These are phyloP conservation scores for Heliothis virescens DNA, from an alignment of 1,140 invertebrate genomes.

Conservation along the genomic window DNA sequence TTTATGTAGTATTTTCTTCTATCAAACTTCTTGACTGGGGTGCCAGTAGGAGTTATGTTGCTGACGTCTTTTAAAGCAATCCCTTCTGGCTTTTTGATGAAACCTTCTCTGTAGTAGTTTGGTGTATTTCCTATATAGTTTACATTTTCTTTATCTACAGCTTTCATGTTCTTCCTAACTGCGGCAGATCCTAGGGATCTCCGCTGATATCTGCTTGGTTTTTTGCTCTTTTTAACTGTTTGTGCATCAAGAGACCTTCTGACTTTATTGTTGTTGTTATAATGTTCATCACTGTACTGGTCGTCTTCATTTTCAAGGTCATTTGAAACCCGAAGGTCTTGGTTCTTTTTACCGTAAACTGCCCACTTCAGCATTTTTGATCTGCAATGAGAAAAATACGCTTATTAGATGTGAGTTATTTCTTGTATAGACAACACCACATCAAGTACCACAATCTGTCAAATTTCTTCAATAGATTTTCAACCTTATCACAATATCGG, in stretches of 20 bases:
- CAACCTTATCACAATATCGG: too few species aligned
- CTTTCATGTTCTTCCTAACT: slow-evolving; percentile 71
- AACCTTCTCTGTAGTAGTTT: slow-evolving; percentile 81
- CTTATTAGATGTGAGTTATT: not conserved
- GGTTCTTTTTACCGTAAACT: slow-evolving; percentile 82
- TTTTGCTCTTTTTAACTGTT: slow-evolving; percentile 79
- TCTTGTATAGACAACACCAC: too few species aligned
- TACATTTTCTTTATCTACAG: slow-evolving; percentile 79
- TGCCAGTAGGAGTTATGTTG: slow-evolving; percentile 79
- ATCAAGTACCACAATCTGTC: too few species aligned
- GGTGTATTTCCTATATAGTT: slow-evolving; percentile 80
- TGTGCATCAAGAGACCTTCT: slow-evolving; percentile 78
- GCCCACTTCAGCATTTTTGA: slow-evolving; percentile 82
- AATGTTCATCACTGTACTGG: slow-evolving; percentile 56
- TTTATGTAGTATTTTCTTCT: slow-evolving; percentile 68
- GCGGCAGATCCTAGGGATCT: slow-evolving; percentile 75
- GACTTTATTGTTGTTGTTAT: slow-evolving; percentile 61
- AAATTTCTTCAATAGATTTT: too few species aligned
- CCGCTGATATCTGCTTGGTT: slow-evolving; percentile 81
- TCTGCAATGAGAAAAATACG: slow-evolving; percentile 68
- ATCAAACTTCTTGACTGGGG: slow-evolving; percentile 71
- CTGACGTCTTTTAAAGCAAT: slow-evolving; percentile 81
- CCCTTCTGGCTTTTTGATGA: slow-evolving; percentile 76
- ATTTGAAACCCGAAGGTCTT: slow-evolving; percentile 64
- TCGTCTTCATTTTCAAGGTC: slow-evolving; percentile 63